Percentiles rank a stretch among this genome's conserved stretches.
These are phyloP conservation scores for Puntigrus tetrazona DNA, from an alignment of 2,113 vertebrate genomes.

Conservation along the genomic window DNA sequence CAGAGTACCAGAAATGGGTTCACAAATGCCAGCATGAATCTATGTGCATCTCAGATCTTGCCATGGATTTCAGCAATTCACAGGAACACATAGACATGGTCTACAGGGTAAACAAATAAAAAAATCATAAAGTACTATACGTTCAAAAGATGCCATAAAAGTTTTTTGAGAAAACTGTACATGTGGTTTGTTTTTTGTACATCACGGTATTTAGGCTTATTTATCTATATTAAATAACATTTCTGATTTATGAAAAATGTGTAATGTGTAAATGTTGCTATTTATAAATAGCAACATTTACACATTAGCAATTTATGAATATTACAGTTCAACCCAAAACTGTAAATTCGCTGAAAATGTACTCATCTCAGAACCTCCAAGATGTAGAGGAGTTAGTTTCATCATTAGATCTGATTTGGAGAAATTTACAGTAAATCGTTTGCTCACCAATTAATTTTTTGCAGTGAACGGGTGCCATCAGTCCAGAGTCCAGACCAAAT, in stretches of 20 bases:
- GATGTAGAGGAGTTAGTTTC: background rate
- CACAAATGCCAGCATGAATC: constrained; percentile 84
- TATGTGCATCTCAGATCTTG: constrained; percentile 87
- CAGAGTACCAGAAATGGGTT: constrained; percentile 90
- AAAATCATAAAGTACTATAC: background rate
- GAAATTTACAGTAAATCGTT: background rate
- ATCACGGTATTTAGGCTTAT: background rate
- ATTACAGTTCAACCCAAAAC: background rate
- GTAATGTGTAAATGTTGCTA: background rate
- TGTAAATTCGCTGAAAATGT: background rate
- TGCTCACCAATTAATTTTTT: background rate
- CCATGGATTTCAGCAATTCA: constrained; percentile 87
- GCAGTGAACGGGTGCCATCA: background rate
- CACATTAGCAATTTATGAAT: too few species aligned
- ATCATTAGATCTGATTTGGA: background rate
- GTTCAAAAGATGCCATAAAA: background rate
- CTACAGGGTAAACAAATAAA: constrained; percentile 71
- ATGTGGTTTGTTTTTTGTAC: too few species aligned
- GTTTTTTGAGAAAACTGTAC: background rate
- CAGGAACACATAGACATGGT: constrained; percentile 85
- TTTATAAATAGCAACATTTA: too few species aligned
- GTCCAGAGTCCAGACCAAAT: too few species aligned
- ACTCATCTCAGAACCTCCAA: background rate
- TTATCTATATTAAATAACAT: background rate
- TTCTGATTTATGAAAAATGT: background rate